Base-by-base conservation (phyloP, 2,888 invertebrate species). In the Clunio marinus region DNA sequence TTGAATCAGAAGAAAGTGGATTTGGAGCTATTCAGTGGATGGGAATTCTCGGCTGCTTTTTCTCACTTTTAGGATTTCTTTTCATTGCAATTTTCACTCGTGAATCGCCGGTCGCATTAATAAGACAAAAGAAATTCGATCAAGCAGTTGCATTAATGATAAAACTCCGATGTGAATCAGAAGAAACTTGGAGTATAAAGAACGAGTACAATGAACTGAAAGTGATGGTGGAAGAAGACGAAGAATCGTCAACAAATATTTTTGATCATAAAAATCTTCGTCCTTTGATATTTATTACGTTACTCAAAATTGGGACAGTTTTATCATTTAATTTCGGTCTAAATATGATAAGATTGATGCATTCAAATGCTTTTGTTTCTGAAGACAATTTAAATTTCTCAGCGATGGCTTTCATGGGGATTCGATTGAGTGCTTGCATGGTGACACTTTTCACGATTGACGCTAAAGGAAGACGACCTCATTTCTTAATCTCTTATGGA, bases 21-120 rank as follows among this genome's bases (percentile, higher is more conserved):
- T 27, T 63, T 15, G 46, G 37, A 2, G 20, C 37, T 13, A 35
- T 62, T 37, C 62, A 62, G 25, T 59, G 57, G 41, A 25, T 55
- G 4, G 27, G 68, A 68, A 51, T 66, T 10, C 58, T 68, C 66
- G 68, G 69, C n/a, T 41, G 68, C 8, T 15, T 41, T 41, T 41
- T 5, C 41, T 28, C 32, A 28, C 13, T 32, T 0, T 2, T 70
- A 15, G 37, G 60, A 0, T 13, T 69, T 22, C 25, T 60, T 24
- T 68, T 46, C n/a, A 45, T 62, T 4, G 7, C 67, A 15, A 35
- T 69, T 5, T 58, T 67, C 22, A 28, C 51, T 20, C 60, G 24
- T 17, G 71, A 71, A 58, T 70, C 70, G 2, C 69, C 70, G 3
- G 35, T 69, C 2, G 58, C 35, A 37, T 58, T 69, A n/a, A 60